phyloP scores from a whole-genome alignment of 2,888 invertebrate genomes.

The Pimpla rufipes region DNA sequence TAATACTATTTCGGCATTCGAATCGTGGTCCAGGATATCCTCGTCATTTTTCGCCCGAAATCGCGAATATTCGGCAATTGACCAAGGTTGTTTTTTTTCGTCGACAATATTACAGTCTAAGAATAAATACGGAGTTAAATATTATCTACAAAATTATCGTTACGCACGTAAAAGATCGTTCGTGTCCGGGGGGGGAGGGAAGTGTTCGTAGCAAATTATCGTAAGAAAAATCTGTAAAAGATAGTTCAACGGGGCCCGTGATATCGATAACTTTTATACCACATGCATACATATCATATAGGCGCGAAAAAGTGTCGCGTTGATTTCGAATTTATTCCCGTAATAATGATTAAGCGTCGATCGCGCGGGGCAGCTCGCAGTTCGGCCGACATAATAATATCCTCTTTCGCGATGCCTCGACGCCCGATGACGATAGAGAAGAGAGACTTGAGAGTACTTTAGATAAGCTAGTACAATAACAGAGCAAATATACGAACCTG shows the following conservation, averaged over 20 bases:
- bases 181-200: too few relatives aligned
- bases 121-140: slow-evolving; percentile 79
- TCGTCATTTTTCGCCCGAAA: slow-evolving; percentile 58
- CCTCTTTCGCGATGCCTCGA: background rate
- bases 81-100: slow-evolving; percentile 47
- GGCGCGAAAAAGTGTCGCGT: slow-evolving; percentile 1
- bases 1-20: slow-evolving; percentile 77
- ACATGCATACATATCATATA: slow-evolving; percentile 20
- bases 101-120: slow-evolving; percentile 68
- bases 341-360: background rate
- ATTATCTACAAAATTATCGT: slow-evolving; percentile 78
- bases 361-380: background rate
- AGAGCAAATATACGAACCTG: slow-evolving; percentile 43
- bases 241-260: slow-evolving; percentile 15
- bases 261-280: slow-evolving; percentile 23
- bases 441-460: slow-evolving; percentile 20
- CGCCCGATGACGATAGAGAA: background rate
- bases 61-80: slow-evolving; percentile 38
- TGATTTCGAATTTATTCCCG: slow-evolving; percentile 5
- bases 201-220: slow-evolving; percentile 30
- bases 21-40: slow-evolving; percentile 58
- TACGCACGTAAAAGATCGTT: slow-evolving; percentile 60
- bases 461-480: slow-evolving; percentile 53
- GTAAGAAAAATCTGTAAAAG: slow-evolving; percentile 39
- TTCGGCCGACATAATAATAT: slow-evolving; percentile 4